A percentile compares a stretch with the other conserved stretches of the same genome.
Evolutionary conservation across 2,888 invertebrate species (phyloP).

Genomic region (Coelopa pilipes): DNA sequence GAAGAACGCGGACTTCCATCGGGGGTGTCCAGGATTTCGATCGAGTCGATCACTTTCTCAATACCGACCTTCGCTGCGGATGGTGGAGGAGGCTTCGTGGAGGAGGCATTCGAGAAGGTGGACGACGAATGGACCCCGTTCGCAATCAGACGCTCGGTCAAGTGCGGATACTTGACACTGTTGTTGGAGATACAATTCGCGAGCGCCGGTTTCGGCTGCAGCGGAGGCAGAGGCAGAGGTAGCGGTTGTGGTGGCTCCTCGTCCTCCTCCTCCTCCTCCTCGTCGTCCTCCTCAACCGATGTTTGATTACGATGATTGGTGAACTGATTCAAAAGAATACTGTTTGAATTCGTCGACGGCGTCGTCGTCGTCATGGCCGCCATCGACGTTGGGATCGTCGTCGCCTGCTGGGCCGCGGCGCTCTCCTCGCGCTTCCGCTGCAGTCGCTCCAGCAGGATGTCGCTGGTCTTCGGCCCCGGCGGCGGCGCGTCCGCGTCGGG

Average conservation of each 20-base stretch:
- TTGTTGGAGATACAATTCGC: slow-evolving; percentile 34
- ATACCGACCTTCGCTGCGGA: background rate
- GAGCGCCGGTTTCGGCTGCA: slow-evolving; percentile 43
- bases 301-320: slow-evolving; percentile 24
- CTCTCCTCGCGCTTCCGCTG: slow-evolving; percentile 46
- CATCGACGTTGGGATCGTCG: no score
- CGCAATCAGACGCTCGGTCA: slow-evolving; percentile 58
- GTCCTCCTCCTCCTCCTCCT: background rate
- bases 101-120: slow-evolving; percentile 10
- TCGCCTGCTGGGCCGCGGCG: slow-evolving; percentile 45
- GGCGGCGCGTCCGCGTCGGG: background rate
- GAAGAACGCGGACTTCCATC: slow-evolving; percentile 58
- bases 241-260: background rate
- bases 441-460: slow-evolving; percentile 46
- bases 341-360: background rate
- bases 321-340: slow-evolving; percentile 30
- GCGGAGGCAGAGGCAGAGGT: slow-evolving; percentile 37
- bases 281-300: background rate
- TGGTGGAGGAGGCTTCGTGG: slow-evolving; percentile 22
- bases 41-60: slow-evolving; percentile 57
- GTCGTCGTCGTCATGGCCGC: no score
- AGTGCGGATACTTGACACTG: slow-evolving; percentile 56
- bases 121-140: slow-evolving; percentile 49
- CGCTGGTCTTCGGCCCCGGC: slow-evolving; percentile 42
- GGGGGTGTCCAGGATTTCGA: slow-evolving; percentile 63